These are phyloP conservation scores for Oligia latruncula DNA, from an alignment of 2,888 invertebrate genomes.

Conservation along the genomic window DNA sequence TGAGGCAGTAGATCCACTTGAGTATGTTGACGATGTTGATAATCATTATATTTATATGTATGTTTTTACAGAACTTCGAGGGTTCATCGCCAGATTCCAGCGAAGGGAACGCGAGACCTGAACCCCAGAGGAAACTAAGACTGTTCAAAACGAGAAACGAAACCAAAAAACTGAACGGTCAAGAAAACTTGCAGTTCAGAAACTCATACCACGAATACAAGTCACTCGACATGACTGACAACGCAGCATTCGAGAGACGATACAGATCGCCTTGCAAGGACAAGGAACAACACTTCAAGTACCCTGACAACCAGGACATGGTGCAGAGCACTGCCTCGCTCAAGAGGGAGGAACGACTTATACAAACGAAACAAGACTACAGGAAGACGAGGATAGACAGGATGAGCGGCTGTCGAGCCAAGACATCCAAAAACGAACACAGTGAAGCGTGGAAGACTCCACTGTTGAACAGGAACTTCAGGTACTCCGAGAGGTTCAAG, in stretches of 20 bases:
- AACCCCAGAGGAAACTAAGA: constrained; percentile 90
- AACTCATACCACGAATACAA: constrained; percentile 82
- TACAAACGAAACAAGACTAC: constrained; percentile 88
- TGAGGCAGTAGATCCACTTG: neutral
- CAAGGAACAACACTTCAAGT: constrained; percentile 85
- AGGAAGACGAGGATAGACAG: constrained; percentile 87
- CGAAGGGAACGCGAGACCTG: constrained; percentile 86
- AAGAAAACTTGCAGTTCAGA: constrained; percentile 80
- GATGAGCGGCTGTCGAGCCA: constrained; percentile 87
- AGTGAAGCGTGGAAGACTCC: constrained; percentile 88
- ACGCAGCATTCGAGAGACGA: constrained; percentile 83
- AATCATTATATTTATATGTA: neutral
- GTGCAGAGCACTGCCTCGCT: constrained; percentile 82
- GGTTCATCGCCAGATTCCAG: constrained; percentile 91
- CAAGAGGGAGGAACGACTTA: constrained; percentile 86
- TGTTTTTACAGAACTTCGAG: constrained; percentile 80
- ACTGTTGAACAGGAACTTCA: constrained; percentile 85
- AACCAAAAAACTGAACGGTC: constrained; percentile 90
- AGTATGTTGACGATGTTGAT: neutral
- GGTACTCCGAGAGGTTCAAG: constrained; percentile 87
- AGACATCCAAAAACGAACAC: constrained; percentile 85
- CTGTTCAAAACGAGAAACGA: constrained; percentile 94
- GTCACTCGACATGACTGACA: constrained; percentile 81
- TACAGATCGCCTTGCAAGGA: constrained; percentile 86
- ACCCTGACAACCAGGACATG: constrained; percentile 85